Conservation (phyloP, 30 jellyfish, hydroid and myxozoan genomes). For the Mastigias papua region DNA sequence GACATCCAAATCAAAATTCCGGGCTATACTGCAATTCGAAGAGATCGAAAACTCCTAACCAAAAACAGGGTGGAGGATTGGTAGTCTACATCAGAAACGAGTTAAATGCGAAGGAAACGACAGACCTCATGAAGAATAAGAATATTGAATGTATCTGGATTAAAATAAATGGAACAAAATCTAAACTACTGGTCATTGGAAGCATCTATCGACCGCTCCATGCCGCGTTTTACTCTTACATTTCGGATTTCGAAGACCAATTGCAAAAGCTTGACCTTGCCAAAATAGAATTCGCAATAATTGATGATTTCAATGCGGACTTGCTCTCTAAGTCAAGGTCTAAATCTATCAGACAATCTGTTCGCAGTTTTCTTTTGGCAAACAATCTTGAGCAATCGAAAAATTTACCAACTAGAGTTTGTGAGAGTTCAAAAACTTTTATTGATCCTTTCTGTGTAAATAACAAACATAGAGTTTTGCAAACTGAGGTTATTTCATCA, state of each 20-base stretch:
- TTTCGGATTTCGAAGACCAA: slow-evolving; percentile 35
- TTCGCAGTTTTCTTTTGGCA: slow-evolving; percentile 41
- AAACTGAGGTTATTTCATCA: slow-evolving; percentile 37
- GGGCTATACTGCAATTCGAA: slow-evolving; percentile 41
- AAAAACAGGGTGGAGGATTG: slow-evolving; percentile 41
- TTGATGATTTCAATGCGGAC: slow-evolving; percentile 48
- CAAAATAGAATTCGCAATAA: slow-evolving; percentile 17
- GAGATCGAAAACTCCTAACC: slow-evolving; percentile 44
- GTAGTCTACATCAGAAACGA: slow-evolving; percentile 40
- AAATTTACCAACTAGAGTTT: slow-evolving; percentile 25
- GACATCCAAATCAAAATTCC: slow-evolving; percentile 33
- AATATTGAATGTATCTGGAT: slow-evolving; percentile 52
- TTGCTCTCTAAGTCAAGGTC: slow-evolving; percentile 55
- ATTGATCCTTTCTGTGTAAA: slow-evolving; percentile 24
- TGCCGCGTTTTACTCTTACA: slow-evolving; percentile 25
- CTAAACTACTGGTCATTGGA: slow-evolving; percentile 31
- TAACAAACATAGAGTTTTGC: slow-evolving; percentile 40
- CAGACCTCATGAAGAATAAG: slow-evolving; percentile 48
- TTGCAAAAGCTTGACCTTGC: slow-evolving; percentile 28
- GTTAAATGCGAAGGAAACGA: slow-evolving; percentile 47
- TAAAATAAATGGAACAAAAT: slow-evolving; percentile 31
- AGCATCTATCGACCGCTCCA: slow-evolving; percentile 20
- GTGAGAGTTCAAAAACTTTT: slow-evolving; percentile 37
- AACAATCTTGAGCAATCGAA: slow-evolving; percentile 31
- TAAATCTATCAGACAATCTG: slow-evolving; percentile 19